Percentiles rank a stretch among this genome's conserved stretches.
Evolutionary conservation across 2,797 vertebrate species (phyloP).

Genomic region (Tinamus major): DNA sequence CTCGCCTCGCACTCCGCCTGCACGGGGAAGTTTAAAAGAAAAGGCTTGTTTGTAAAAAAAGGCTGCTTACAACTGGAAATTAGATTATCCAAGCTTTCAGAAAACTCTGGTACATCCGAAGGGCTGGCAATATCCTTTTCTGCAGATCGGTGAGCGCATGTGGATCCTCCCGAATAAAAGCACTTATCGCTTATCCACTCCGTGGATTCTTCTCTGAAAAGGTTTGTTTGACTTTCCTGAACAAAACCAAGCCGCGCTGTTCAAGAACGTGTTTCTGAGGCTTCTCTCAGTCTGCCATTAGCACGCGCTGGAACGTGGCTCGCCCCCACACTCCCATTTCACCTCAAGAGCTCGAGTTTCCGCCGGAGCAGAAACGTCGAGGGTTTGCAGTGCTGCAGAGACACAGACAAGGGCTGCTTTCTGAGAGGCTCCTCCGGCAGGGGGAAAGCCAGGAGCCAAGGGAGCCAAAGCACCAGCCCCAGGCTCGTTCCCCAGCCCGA

Average conservation of each 20-base stretch:
- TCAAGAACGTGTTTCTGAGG: background rate
- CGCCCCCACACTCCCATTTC: rapidly evolving
- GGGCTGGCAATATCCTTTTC: background rate
- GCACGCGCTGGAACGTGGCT: rapidly evolving
- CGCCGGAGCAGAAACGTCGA: background rate
- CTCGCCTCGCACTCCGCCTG: background rate
- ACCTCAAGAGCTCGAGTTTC: background rate
- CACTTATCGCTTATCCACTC: background rate
- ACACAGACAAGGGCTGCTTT: background rate
- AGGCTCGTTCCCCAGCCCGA: background rate
- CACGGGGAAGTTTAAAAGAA: background rate
- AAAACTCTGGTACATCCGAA: background rate
- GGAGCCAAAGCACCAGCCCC: rapidly evolving
- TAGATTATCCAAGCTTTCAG: background rate
- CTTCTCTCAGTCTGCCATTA: background rate
- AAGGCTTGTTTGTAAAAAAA: background rate
- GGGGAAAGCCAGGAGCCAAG: background rate
- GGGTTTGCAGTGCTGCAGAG: background rate
- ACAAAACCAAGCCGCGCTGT: background rate
- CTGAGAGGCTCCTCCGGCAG: background rate
- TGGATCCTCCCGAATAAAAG: background rate
- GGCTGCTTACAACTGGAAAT: background rate
- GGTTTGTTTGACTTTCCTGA: background rate
- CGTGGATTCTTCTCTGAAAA: background rate
- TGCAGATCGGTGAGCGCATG: rapidly evolving